These are phyloP conservation scores for Macrophya annulata DNA, from an alignment of 2,888 invertebrate genomes.

Conservation along the genomic window DNA sequence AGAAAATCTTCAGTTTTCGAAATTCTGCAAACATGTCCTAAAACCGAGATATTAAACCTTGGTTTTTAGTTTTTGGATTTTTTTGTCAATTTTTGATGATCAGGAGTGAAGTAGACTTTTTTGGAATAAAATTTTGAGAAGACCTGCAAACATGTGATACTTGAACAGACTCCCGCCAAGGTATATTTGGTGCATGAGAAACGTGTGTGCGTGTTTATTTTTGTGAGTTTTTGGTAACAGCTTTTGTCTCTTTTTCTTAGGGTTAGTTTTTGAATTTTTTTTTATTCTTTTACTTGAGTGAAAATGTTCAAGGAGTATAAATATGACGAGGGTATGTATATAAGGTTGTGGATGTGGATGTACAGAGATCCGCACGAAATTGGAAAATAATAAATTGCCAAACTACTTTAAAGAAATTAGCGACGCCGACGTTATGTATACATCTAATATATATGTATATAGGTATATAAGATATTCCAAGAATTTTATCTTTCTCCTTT, in stretches of 20 bases:
- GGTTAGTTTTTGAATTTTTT: neutral
- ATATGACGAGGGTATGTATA: neutral
- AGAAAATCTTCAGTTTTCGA: too few relatives aligned
- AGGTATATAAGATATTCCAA: conserved; percentile 58
- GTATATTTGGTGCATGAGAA: neutral
- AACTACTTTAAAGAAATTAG: conserved; percentile 77
- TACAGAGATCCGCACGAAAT: conserved; percentile 67
- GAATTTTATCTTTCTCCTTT: conserved; percentile 34
- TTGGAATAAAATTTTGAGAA: too few relatives aligned
- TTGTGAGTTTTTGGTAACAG: neutral
- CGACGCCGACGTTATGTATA: conserved; percentile 56
- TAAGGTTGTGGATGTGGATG: neutral
- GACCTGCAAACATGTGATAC: too few relatives aligned
- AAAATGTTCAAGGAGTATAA: neutral
- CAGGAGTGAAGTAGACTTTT: too few relatives aligned
- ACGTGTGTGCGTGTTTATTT: neutral
- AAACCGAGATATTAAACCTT: too few relatives aligned
- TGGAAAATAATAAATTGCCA: conserved; percentile 77
- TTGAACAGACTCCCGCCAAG: too few relatives aligned
- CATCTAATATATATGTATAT: too few relatives aligned
- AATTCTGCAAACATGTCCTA: too few relatives aligned
- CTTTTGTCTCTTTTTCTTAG: neutral
- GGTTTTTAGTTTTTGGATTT: too few relatives aligned
- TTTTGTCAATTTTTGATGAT: too few relatives aligned
- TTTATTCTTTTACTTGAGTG: neutral